Conservation (phyloP, 2,888 invertebrate genomes). For the Trissolcus brochymenae region DNA sequence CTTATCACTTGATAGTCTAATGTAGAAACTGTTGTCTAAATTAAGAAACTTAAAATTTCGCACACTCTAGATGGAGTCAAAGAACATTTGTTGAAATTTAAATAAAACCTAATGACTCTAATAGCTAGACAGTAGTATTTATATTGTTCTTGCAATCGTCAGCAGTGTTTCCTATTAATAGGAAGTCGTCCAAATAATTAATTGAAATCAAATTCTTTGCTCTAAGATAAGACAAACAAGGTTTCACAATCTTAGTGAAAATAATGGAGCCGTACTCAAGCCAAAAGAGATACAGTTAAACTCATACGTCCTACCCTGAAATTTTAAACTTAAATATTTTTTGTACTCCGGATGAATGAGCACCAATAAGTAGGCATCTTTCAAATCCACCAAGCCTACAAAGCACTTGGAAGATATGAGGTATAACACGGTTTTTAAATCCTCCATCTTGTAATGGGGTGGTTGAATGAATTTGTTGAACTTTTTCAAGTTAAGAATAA, state of each 20-base stretch:
- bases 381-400: constrained; percentile 39
- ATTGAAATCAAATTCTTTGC: constrained; percentile 1
- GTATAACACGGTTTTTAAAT: constrained; percentile 16
- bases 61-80: too few relatives aligned
- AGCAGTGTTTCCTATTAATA: constrained; percentile 20
- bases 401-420: constrained; percentile 23
- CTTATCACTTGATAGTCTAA: too few relatives aligned
- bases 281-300: constrained; percentile 26
- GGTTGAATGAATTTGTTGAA: constrained; percentile 32
- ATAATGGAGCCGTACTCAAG: constrained; percentile 2
- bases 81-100: constrained; percentile 7
- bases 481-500: constrained; percentile 47
- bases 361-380: constrained; percentile 50
- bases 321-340: constrained; percentile 46
- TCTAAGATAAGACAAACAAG: constrained; percentile 1
- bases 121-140: constrained; percentile 20
- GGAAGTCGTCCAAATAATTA: constrained; percentile 45
- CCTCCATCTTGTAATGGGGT: constrained; percentile 52
- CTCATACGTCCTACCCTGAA: constrained; percentile 19
- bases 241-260: background rate
- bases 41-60: too few relatives aligned
- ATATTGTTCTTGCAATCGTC: background rate
- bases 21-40: too few relatives aligned
- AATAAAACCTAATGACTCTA: constrained; percentile 7
- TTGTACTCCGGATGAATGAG: constrained; percentile 14